Conservation (phyloP, 2,797 vertebrate genomes). For the Tympanoctomys barrerae region DNA sequence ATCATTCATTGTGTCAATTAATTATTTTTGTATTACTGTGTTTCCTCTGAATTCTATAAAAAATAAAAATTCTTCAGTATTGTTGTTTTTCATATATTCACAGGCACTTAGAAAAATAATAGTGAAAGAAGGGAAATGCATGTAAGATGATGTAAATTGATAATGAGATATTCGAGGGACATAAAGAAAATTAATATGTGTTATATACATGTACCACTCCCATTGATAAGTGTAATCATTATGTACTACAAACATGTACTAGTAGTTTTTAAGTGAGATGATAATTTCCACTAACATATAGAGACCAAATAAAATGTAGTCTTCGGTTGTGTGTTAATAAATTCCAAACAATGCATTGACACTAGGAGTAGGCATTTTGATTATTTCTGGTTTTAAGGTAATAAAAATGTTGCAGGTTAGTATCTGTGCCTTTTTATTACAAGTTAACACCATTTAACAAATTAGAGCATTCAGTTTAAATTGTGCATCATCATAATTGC, state of each 20-base stretch:
- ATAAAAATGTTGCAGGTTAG: neutral
- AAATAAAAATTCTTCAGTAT: neutral
- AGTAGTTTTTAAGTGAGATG: neutral
- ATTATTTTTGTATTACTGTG: neutral
- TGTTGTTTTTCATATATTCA: neutral
- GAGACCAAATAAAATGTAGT: neutral
- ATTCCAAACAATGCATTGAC: neutral
- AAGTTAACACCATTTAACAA: constrained; percentile 11
- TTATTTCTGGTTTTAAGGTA: neutral
- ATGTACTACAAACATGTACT: neutral
- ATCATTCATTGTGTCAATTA: neutral
- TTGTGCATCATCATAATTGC: neutral
- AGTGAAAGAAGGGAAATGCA: neutral
- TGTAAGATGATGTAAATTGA: neutral
- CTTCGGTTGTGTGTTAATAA: neutral
- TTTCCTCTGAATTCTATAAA: neutral
- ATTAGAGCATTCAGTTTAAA: neutral
- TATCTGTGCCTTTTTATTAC: constrained; percentile 8
- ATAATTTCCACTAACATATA: neutral
- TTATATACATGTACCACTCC: neutral
- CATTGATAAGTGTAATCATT: neutral
- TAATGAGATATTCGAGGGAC: neutral
- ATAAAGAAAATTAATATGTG: neutral
- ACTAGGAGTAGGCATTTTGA: neutral
- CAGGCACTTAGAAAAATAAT: constrained; percentile 6